These are phyloP conservation scores for Picus viridis DNA, from an alignment of 2,797 vertebrate species.

Conservation along the genomic window DNA sequence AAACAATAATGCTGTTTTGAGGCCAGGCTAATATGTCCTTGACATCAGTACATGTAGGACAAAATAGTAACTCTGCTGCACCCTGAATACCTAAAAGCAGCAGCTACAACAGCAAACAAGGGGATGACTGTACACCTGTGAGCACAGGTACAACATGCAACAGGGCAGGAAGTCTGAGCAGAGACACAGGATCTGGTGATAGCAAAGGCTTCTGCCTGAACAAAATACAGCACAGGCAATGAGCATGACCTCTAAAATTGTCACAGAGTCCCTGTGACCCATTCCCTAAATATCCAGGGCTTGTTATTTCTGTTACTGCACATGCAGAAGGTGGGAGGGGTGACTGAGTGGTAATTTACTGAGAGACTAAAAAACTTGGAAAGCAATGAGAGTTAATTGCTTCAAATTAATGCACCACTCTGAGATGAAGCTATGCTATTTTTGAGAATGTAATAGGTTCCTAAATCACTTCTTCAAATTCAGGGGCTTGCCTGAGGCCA, in stretches of 20 bases:
- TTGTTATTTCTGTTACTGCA: background rate
- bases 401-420: background rate
- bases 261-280: background rate
- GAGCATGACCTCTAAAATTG: background rate
- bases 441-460: background rate
- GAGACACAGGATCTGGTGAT: background rate
- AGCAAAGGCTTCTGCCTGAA: background rate
- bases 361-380: background rate
- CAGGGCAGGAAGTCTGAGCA: background rate
- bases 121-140: background rate
- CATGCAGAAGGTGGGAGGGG: background rate
- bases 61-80: background rate
- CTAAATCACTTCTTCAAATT: background rate
- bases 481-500: background rate
- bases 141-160: background rate
- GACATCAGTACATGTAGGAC: background rate
- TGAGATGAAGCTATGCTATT: background rate
- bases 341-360: background rate
- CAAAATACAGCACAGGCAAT: background rate
- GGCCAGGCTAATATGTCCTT: background rate
- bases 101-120: background rate
- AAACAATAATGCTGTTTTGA: background rate
- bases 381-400: background rate
- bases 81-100: background rate
- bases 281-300: background rate